A percentile compares a stretch with the other conserved stretches of the same genome.
Conservation (phyloP, 2,888 invertebrate genomes). For the Desoria tigrina region DNA sequence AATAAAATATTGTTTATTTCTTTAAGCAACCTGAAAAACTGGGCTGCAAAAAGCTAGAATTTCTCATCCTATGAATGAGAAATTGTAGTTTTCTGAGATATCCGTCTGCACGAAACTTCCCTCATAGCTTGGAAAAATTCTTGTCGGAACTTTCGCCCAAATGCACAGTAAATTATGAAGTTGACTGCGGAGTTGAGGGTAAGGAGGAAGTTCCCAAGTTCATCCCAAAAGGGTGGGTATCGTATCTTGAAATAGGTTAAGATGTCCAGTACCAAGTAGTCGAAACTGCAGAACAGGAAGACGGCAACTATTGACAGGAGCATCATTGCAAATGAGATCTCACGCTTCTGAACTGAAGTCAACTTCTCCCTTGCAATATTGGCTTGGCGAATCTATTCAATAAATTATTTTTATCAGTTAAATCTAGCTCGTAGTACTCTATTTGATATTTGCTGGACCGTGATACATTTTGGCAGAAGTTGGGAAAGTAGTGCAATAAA, state of each 20-base stretch:
- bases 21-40: no score
- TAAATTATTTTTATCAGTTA: no score
- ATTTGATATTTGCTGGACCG: no score
- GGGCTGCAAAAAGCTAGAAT: no score
- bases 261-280: conserved; percentile 44
- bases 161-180: conserved; percentile 51
- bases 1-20: no score
- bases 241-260: conserved; percentile 25
- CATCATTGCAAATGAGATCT: conserved; percentile 50
- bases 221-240: conserved; percentile 45
- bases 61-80: no score
- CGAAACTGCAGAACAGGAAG: conserved; percentile 44
- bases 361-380: conserved; percentile 28
- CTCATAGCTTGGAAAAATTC: conserved; percentile 37
- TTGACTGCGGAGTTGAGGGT: conserved; percentile 50
- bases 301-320: conserved; percentile 47
- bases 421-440: no score
- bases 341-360: conserved; percentile 45
- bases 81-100: no score
- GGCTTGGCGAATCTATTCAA: conserved; percentile 35
- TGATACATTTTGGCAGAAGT: no score
- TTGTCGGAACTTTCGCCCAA: conserved; percentile 46
- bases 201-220: conserved; percentile 45
- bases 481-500: no score
- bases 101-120: conserved; percentile 23